Conservation (phyloP, 2,113 vertebrate genomes). For the Semnornis frantzii region DNA sequence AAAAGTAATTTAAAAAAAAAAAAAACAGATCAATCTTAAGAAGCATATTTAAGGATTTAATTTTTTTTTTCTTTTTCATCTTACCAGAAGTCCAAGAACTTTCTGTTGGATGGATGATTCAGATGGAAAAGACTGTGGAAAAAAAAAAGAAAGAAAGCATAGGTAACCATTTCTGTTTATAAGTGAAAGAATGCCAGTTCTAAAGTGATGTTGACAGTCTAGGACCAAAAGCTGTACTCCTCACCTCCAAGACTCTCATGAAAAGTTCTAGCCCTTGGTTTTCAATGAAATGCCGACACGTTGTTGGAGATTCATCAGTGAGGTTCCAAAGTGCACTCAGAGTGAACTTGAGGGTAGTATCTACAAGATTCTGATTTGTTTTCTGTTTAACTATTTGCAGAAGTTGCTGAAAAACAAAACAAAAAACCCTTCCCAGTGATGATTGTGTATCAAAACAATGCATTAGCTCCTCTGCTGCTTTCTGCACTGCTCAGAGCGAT, state of each 20-base stretch:
- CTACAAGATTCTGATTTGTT: slow-evolving; percentile 91
- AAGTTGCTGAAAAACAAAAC: slow-evolving; percentile 84
- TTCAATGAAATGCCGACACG: slow-evolving; percentile 98
- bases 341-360: slow-evolving; percentile 97
- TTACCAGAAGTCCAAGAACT: slow-evolving; percentile 96
- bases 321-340: slow-evolving; percentile 98
- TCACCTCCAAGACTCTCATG: slow-evolving; percentile 96
- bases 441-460: not conserved
- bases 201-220: not conserved
- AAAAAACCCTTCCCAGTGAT: not conserved
- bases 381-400: slow-evolving; percentile 98
- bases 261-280: slow-evolving; percentile 98
- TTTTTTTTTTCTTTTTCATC: slow-evolving; percentile 26
- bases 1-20: not conserved
- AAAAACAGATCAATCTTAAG: not conserved
- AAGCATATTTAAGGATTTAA: not conserved
- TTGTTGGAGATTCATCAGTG: slow-evolving; percentile 98
- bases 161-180: slow-evolving; percentile 4
- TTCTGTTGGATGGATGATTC: slow-evolving; percentile 99
- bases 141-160: slow-evolving; percentile 23
- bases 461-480: not conserved
- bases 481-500: not conserved
- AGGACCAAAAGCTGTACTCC: not conserved
- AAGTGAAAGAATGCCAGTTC: not conserved
- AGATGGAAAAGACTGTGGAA: slow-evolving; percentile 90